Base-by-base conservation (phyloP, 2,888 invertebrate genomes). In the Idaea aversata region DNA sequence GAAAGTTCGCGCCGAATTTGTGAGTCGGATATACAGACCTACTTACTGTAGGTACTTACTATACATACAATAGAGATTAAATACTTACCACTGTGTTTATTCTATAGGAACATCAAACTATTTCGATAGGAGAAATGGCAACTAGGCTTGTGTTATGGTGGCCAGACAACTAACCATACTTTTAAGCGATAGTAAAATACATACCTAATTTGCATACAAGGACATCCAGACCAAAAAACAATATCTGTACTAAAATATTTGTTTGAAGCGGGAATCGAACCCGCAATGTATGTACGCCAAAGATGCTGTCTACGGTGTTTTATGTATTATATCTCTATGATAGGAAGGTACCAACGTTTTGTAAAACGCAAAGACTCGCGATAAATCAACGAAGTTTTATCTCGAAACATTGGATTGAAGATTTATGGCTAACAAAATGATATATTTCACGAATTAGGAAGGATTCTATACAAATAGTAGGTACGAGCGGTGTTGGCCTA, bases 1-100 rank as follows among this genome's bases (percentile, higher is more conserved):
- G 63, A 67, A 72, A 72, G 71, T 73, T 75, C 69, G 68, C 67
- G 63, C 71, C 69, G 70, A 71, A 75, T 76, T 75, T 68, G 64
- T 70, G 67, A 63, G 66, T 16, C 61, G 60, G 60, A 47, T 62
- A 34, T 62, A 59, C 67, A 57, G 60, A 63, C 65, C 58, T 63
- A 59, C 34, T 15, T 57, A 57, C 13, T 25, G 62, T 62, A 66
- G 35, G 61, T 63, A 15, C 57, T 62, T 57, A 59, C 15, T 59
- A 67, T 60, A 64, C 57, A 66, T 34, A 59, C n/a, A n/a, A 10
- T 15, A 59, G 4, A 59, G 6, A 34, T 47, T 13, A 47, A 47
- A 6, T 47, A 47, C 47, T 13, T 13, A n/a, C 3, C 10, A 47
- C 6, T 13, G 10, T 7, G 36, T 47, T 47, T 47, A 3, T 47